Conservation (phyloP, 2,113 vertebrate genomes). For the Lophochroa leadbeateri region DNA sequence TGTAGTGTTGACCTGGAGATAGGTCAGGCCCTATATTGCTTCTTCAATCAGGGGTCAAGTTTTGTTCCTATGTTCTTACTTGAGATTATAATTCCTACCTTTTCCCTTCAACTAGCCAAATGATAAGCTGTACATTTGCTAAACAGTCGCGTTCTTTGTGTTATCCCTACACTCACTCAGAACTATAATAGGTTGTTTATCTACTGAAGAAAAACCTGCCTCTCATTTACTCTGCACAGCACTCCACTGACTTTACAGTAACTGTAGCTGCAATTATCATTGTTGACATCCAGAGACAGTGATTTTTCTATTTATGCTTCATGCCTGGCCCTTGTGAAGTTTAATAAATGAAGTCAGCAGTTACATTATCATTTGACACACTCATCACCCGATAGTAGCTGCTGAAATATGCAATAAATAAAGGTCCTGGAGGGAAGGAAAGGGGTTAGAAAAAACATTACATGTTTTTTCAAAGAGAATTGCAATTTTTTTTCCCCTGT, state of each 20-base stretch:
- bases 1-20: neutral
- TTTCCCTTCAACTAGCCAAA: neutral
- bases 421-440: neutral
- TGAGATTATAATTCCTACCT: neutral
- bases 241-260: constrained; percentile 16
- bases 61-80: neutral
- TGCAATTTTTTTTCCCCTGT: neutral
- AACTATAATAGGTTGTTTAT: constrained; percentile 58
- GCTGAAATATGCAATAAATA: constrained; percentile 54
- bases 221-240: constrained; percentile 51
- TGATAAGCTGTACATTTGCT: constrained; percentile 30
- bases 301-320: constrained; percentile 63
- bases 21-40: neutral
- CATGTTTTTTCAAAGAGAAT: neutral
- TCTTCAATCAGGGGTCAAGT: constrained; percentile 9
- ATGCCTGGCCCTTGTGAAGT: constrained; percentile 41
- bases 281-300: constrained; percentile 48
- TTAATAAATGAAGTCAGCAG: constrained; percentile 65
- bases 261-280: constrained; percentile 60
- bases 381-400: neutral
- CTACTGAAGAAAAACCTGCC: constrained; percentile 19
- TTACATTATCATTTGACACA: constrained; percentile 61
- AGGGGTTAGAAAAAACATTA: neutral
- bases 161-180: constrained; percentile 28
- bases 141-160: constrained; percentile 2